Percentiles rank a stretch among this genome's conserved stretches.
Conservation (phyloP, 2,888 invertebrate species). For the Oscheius sp. region DNA sequence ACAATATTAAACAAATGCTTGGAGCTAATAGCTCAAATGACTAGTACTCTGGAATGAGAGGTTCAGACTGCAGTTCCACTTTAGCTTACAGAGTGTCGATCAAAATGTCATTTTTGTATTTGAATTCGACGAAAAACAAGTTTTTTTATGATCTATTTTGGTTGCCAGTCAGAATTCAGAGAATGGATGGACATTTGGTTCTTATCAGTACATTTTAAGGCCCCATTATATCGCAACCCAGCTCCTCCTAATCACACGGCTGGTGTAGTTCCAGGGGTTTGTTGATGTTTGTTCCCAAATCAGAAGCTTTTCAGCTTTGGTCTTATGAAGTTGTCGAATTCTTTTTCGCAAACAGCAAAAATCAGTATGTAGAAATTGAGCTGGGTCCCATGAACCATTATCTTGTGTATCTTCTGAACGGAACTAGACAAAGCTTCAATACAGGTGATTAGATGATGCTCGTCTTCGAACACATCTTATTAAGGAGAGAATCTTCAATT, state of each 20-base stretch:
- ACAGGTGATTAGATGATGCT: slow-evolving; percentile 57
- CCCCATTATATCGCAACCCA: slow-evolving; percentile 22
- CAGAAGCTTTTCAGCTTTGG: slow-evolving; percentile 62
- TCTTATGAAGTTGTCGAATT: slow-evolving; percentile 76
- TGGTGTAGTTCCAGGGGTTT: slow-evolving; percentile 31
- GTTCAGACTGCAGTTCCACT: no score
- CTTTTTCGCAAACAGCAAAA: slow-evolving; percentile 76
- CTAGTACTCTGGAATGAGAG: no score
- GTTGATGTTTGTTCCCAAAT: neutral
- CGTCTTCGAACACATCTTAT: neutral
- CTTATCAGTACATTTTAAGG: slow-evolving; percentile 27
- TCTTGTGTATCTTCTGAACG: slow-evolving; percentile 75
- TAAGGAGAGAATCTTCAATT: slow-evolving; percentile 68
- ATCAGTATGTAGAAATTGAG: slow-evolving; percentile 76
- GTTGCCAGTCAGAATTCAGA: neutral
- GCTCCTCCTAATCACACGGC: slow-evolving; percentile 32
- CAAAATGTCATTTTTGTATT: neutral
- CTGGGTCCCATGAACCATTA: slow-evolving; percentile 76
- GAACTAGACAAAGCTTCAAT: slow-evolving; percentile 74
- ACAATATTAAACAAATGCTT: no score
- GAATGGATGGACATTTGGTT: neutral
- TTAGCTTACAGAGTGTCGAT: no score
- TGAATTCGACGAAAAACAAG: no score
- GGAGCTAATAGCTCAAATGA: neutral
- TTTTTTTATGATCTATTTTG: neutral